A percentile compares a stretch with the other conserved stretches of the same genome.
These are phyloP conservation scores for Nasonovia ribisnigri DNA, from an alignment of 2,888 invertebrate species.

Conservation along the genomic window DNA sequence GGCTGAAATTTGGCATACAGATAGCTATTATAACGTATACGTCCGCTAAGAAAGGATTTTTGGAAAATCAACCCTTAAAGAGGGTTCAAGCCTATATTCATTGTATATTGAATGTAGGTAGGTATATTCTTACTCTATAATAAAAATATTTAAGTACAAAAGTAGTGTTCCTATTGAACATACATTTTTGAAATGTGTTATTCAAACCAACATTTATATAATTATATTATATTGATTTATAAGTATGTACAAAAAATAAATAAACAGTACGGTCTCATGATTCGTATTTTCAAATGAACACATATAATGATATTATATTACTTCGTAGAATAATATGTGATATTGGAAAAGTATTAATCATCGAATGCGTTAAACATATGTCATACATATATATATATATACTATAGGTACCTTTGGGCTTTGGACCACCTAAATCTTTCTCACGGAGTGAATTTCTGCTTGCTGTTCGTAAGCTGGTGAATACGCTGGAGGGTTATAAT, in stretches of 20 bases:
- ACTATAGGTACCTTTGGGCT: not conserved
- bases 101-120: no score
- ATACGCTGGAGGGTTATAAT: not conserved
- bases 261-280: not conserved
- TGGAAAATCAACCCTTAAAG: no score
- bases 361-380: not conserved
- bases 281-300: not conserved
- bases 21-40: no score
- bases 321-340: not conserved
- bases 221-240: not conserved
- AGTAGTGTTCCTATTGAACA: not conserved
- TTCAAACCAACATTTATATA: not conserved
- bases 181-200: not conserved
- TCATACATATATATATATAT: not conserved
- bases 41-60: no score
- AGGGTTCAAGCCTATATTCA: no score
- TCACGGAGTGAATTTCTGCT: not conserved
- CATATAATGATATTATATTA: not conserved
- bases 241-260: not conserved
- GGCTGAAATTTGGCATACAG: no score
- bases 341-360: not conserved
- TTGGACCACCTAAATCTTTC: not conserved
- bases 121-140: not conserved
- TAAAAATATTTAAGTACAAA: not conserved
- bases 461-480: not conserved